Base-by-base conservation (phyloP, 2,888 invertebrate species). In the Strigamia crassipes region DNA sequence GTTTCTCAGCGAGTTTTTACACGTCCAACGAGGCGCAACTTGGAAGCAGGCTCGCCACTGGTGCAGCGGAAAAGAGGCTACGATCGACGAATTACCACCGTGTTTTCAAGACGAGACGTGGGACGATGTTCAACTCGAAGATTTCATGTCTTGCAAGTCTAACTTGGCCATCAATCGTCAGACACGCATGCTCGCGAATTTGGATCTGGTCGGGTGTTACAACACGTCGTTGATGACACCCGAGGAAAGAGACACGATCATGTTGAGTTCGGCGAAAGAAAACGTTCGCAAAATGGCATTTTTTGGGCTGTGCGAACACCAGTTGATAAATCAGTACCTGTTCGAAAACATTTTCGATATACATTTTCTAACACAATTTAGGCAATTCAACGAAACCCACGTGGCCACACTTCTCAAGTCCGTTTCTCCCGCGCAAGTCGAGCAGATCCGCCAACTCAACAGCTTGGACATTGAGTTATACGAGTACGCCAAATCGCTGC, bases 151-250 rank as follows among this genome's bases (percentile, higher is more conserved):
- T 41, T 99, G 99, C 87, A 93, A 93, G 6, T 93, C 94, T 88
- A 99, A 99, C 90, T 90, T 99, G 87, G 99, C 98, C 23, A 93
- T 93, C 86, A 99, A 99, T 89, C 86, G 99, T 83, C 99, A 99
- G 90, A 98, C 99, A 3, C 91, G 99, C 85, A 99, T 99, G 99
- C 88, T 99, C 86, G 96, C 99, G 18, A 97, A 99, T 90, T 90
- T 99, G 84, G 94, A 95, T 82, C 91, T 97, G 80, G 94, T 99
- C 51, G 96, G 96, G 82, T 99, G 99, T 89, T 99, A 99, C 89
- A 96, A 98, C 84, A 85, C 84, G 87, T 92, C 93, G 79, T 91
- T 92, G 84, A 92, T 94, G 90, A 91, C 93, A 80, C 73, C 83
- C 31, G 89, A 91, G 13, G 94, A 95, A 86, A 91, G 94, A 51